Conservation (phyloP, 2,797 vertebrate species). For the Euthynnus affinis region DNA sequence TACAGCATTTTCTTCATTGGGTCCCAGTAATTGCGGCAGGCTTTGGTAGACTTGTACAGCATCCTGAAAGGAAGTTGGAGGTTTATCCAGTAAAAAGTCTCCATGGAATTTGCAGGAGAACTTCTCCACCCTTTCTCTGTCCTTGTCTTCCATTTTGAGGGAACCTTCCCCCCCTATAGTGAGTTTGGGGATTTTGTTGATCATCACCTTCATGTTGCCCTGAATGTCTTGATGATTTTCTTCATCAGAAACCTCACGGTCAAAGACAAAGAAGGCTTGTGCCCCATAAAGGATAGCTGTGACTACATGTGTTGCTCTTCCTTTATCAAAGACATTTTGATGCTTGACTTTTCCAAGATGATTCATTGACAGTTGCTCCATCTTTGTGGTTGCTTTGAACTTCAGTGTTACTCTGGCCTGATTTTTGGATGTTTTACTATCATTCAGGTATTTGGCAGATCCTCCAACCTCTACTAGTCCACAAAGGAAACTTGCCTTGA, state of each 20-base stretch:
- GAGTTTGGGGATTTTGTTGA: constrained; percentile 54
- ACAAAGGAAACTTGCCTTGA: constrained; percentile 53
- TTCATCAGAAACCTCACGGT: constrained; percentile 53
- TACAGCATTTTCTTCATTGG: constrained; percentile 58
- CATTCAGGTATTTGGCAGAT: constrained; percentile 58
- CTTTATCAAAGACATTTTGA: constrained; percentile 47
- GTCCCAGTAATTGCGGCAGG: constrained; percentile 62
- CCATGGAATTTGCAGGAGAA: constrained; percentile 77
- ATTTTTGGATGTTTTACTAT: neutral
- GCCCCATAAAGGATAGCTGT: constrained; percentile 78
- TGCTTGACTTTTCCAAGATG: constrained; percentile 64
- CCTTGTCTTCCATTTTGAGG: constrained; percentile 54
- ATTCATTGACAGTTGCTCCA: constrained; percentile 70
- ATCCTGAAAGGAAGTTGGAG: constrained; percentile 53
- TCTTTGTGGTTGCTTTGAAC: constrained; percentile 39
- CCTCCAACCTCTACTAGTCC: constrained; percentile 44
- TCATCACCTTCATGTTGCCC: constrained; percentile 55
- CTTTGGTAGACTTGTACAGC: constrained; percentile 67
- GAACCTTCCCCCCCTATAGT: constrained; percentile 41
- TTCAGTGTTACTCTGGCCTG: constrained; percentile 59
- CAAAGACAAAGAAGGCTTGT: constrained; percentile 79
- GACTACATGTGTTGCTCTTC: constrained; percentile 76
- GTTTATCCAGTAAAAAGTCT: constrained; percentile 58
- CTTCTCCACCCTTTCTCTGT: constrained; percentile 38
- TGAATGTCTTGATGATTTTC: constrained; percentile 65